Conservation (phyloP, 2,888 invertebrate genomes). For the Hipparchia semele region DNA sequence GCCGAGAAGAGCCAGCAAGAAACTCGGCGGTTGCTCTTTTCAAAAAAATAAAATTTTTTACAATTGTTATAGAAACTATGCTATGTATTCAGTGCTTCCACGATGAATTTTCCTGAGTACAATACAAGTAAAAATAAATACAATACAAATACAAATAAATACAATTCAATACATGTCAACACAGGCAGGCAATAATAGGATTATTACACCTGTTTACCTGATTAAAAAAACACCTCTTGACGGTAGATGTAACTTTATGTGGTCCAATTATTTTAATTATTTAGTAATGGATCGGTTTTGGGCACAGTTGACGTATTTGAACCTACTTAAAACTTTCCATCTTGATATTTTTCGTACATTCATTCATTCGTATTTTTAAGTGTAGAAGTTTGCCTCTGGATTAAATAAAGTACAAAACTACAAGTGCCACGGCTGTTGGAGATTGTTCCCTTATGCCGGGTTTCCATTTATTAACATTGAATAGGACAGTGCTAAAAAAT, state of each 20-base stretch:
- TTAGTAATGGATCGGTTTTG: conserved; percentile 18
- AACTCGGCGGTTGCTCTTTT: too few species aligned
- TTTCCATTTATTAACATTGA: background rate
- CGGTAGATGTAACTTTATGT: background rate
- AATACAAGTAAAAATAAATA: too few species aligned
- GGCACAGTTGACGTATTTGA: background rate
- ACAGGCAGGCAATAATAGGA: too few species aligned
- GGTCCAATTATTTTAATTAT: conserved; percentile 12
- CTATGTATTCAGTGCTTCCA: too few species aligned
- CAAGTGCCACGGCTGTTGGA: background rate
- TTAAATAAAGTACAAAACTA: background rate
- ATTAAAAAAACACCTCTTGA: background rate
- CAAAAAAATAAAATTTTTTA: too few species aligned
- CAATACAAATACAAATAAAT: too few species aligned
- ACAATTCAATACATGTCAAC: too few species aligned
- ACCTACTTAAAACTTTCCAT: background rate
- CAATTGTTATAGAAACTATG: too few species aligned
- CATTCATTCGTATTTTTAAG: background rate
- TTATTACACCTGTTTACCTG: background rate
- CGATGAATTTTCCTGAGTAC: too few species aligned
- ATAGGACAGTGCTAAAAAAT: background rate
- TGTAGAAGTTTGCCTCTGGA: background rate
- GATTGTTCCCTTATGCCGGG: conserved; percentile 1
- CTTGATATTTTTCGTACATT: background rate
- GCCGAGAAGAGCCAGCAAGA: too few species aligned